Evolutionary conservation across 2,888 invertebrate species (phyloP).

Genomic region (Dexiosoma caninum): DNA sequence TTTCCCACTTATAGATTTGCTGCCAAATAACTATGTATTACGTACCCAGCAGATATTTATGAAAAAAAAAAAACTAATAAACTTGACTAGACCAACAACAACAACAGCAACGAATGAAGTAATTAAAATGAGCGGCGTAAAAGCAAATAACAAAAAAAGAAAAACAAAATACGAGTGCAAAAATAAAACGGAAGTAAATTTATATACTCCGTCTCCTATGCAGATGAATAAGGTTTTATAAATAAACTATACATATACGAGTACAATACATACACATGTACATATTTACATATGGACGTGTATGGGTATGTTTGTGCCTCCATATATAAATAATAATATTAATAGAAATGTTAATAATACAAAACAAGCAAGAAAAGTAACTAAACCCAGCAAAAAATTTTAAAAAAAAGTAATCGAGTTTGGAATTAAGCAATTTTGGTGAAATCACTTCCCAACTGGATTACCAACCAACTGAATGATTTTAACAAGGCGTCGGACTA

Average conservation of each 20-base stretch:
- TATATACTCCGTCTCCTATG: neutral
- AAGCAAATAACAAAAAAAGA: neutral
- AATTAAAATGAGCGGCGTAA: too few relatives aligned
- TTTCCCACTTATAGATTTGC: neutral
- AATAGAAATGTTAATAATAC: neutral
- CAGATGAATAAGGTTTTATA: neutral
- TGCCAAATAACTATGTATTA: neutral
- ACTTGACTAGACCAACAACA: conserved; percentile 17
- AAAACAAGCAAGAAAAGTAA: neutral
- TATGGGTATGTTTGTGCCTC: neutral
- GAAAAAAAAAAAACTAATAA: conserved; percentile 24
- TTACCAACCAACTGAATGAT: too few relatives aligned
- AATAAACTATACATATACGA: too few relatives aligned
- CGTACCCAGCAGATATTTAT: conserved; percentile 4
- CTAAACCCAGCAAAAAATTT: too few relatives aligned
- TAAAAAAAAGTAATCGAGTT: too few relatives aligned
- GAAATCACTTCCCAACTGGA: too few relatives aligned
- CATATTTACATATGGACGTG: too few relatives aligned
- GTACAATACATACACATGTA: too few relatives aligned
- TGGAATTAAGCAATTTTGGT: too few relatives aligned
- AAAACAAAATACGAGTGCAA: neutral
- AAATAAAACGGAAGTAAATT: neutral
- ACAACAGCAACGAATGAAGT: neutral
- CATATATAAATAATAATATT: neutral
- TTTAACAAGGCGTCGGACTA: too few relatives aligned